These are phyloP conservation scores for Phrynocephalus guinanensis DNA, from an alignment of 2,797 vertebrate species.

Conservation along the genomic window DNA sequence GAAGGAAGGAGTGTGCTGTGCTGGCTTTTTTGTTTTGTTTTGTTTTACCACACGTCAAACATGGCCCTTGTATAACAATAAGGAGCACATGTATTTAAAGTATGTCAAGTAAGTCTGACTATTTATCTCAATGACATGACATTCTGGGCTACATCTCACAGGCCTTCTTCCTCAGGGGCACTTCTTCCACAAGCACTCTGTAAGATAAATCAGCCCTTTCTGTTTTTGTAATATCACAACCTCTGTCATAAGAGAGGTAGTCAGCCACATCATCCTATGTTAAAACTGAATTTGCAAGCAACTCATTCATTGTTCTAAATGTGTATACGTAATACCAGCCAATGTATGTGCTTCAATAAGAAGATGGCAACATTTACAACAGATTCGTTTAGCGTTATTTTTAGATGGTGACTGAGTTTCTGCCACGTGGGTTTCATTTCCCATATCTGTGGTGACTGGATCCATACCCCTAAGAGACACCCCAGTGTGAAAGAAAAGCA, in stretches of 20 bases:
- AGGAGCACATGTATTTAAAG: neutral
- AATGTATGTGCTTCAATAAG: no score
- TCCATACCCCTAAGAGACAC: neutral
- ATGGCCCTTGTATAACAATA: neutral
- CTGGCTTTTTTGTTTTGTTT: neutral
- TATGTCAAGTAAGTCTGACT: neutral
- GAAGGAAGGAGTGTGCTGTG: neutral
- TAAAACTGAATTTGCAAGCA: no score
- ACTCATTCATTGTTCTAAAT: no score
- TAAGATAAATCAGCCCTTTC: neutral
- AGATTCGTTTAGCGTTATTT: neutral
- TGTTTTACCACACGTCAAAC: neutral
- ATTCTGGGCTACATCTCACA: neutral
- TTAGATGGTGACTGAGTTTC: conserved; percentile 9
- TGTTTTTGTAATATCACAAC: neutral
- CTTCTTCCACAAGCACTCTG: neutral
- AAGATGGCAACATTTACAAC: no score
- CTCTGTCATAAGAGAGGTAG: neutral
- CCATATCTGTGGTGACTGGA: neutral
- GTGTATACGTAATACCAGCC: no score
- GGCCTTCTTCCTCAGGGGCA: no score
- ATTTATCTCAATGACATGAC: neutral
- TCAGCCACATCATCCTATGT: no score
- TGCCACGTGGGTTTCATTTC: conserved; percentile 17
- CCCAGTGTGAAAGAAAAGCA: neutral